A percentile compares a stretch with the other conserved stretches of the same genome.
phyloP scores from a whole-genome alignment of 1,140 invertebrate genomes.

The Ceratosolen solmsi region DNA sequence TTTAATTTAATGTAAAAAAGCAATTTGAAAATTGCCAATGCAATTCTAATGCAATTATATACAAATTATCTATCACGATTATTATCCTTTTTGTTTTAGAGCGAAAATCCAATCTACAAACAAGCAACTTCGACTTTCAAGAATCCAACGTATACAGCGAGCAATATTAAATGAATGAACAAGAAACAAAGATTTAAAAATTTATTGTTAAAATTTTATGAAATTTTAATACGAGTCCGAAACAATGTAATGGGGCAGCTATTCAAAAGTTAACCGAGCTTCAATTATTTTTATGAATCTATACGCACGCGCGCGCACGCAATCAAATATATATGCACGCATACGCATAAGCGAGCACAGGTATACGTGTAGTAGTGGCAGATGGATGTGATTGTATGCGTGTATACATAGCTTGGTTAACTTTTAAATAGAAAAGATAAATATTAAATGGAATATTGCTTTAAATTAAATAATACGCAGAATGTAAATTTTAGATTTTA shows the following conservation, averaged over 20 bases:
- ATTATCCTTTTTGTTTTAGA: constrained; percentile 75
- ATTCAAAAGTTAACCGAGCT: constrained; percentile 35
- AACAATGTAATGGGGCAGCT: constrained; percentile 17
- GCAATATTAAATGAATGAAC: constrained; percentile 35
- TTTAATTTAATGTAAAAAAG: too few species aligned
- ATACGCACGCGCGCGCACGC: too few species aligned
- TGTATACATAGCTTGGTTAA: constrained; percentile 20
- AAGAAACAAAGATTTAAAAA: constrained; percentile 5
- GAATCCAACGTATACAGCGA: constrained; percentile 94
- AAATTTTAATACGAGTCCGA: constrained; percentile 27
- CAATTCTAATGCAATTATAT: too few species aligned
- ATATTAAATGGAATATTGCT: not conserved
- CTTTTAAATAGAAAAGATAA: constrained; percentile 31
- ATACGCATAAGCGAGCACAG: not conserved
- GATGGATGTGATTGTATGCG: too few species aligned
- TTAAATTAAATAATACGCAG: not conserved
- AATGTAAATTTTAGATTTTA: constrained; percentile 15
- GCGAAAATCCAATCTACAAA: constrained; percentile 98
- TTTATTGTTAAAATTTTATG: constrained; percentile 41
- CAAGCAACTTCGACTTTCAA: constrained; percentile 98
- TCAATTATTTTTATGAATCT: constrained; percentile 7
- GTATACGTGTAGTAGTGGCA: not conserved
- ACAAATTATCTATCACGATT: not conserved
- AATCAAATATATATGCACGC: constrained; percentile 17
- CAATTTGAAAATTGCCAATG: too few species aligned